Evolutionary conservation across 1,140 invertebrate genomes (phyloP).

Genomic region (Neelides sp.): DNA sequence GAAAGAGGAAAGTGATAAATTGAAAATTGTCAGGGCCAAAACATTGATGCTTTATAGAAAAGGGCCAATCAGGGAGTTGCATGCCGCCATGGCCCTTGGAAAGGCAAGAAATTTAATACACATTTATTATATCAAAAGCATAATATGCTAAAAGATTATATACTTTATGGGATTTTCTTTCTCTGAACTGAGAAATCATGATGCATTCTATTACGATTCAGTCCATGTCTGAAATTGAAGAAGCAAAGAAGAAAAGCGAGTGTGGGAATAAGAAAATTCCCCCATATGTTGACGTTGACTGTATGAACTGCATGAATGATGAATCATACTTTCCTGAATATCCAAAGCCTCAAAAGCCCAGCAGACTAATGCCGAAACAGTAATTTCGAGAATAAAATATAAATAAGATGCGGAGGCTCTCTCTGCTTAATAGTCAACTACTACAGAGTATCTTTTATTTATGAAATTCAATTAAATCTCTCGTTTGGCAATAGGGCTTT

Average conservation of each 20-base stretch:
- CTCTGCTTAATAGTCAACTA: too few species aligned
- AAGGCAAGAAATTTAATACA: background rate
- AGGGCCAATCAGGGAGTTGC: slow-evolving; percentile 27
- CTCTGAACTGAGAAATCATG: too few species aligned
- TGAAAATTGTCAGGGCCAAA: slow-evolving; percentile 10
- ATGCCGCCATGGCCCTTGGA: slow-evolving; percentile 8
- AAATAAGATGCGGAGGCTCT: too few species aligned
- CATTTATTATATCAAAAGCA: background rate
- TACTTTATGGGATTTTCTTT: too few species aligned
- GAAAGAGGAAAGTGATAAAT: slow-evolving; percentile 10
- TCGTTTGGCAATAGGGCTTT: too few species aligned
- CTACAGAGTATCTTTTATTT: too few species aligned
- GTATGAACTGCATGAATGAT: slow-evolving; percentile 16
- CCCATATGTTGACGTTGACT: slow-evolving; percentile 15
- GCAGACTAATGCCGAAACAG: too few species aligned
- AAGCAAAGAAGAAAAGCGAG: background rate
- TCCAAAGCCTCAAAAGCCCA: too few species aligned
- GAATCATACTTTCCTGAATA: slow-evolving; percentile 23
- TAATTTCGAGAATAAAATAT: too few species aligned
- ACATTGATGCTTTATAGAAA: slow-evolving; percentile 23
- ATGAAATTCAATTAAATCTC: too few species aligned
- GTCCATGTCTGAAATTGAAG: slow-evolving; percentile 16
- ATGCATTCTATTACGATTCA: background rate
- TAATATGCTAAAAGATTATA: too few species aligned
- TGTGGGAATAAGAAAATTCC: slow-evolving; percentile 5